Conservation (phyloP, 2,797 vertebrate species). For the Valencia hispanica region DNA sequence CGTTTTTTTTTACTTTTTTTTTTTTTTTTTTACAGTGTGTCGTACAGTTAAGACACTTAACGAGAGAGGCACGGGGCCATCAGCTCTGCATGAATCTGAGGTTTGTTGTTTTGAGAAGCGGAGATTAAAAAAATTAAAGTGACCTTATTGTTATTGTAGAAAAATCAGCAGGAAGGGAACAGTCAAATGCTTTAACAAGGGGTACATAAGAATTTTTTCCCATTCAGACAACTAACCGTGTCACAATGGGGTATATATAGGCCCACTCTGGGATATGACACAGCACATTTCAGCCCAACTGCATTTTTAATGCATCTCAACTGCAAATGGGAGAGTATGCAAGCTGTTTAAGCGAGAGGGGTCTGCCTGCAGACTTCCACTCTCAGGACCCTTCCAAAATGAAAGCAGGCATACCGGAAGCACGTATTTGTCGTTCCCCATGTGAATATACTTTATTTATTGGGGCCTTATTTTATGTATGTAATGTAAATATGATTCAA, state of each 20-base stretch:
- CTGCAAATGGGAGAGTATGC: not conserved
- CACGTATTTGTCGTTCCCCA: too few species aligned
- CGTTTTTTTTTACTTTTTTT: too few species aligned
- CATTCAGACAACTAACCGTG: not conserved
- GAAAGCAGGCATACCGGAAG: too few species aligned
- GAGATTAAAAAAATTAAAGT: slow-evolving; percentile 26
- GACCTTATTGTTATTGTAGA: slow-evolving; percentile 7
- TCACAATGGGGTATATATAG: not conserved
- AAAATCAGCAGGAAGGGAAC: slow-evolving; percentile 7
- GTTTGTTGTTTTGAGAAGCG: slow-evolving; percentile 14
- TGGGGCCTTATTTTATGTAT: too few species aligned
- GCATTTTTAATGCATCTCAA: not conserved
- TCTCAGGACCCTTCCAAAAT: too few species aligned
- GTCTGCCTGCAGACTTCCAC: too few species aligned
- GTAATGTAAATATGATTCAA: too few species aligned
- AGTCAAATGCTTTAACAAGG: not conserved
- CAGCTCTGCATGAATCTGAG: slow-evolving; percentile 16
- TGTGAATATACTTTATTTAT: too few species aligned
- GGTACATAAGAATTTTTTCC: not conserved
- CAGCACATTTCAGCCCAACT: not conserved
- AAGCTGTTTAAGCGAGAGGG: not conserved
- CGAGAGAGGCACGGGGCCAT: slow-evolving; percentile 19
- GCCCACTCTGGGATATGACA: not conserved
- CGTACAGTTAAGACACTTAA: slow-evolving; percentile 29
- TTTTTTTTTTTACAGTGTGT: too few species aligned